Percentiles rank a stretch among this genome's conserved stretches.
Evolutionary conservation across 2,797 vertebrate species (phyloP).

Genomic region (Bovichtus variegatus): DNA sequence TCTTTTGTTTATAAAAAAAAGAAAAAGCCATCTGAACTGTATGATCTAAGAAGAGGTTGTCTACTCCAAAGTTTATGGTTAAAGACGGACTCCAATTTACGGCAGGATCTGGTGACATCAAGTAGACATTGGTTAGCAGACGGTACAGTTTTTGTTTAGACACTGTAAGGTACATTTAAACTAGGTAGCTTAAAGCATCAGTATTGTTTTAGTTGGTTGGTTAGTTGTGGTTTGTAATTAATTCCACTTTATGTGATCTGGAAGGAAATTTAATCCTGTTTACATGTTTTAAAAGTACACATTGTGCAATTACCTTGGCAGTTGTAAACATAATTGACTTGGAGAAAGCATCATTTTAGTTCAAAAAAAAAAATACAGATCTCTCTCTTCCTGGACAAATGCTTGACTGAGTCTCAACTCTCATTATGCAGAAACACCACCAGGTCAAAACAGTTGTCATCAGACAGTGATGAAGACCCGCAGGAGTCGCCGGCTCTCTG

Average conservation of each 20-base stretch:
- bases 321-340: background rate
- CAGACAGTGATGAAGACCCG: slow-evolving; percentile 18
- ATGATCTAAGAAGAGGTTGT: background rate
- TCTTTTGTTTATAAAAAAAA: background rate
- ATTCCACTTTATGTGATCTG: background rate
- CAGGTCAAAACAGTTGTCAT: background rate
- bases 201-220: background rate
- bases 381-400: background rate
- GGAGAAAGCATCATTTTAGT: background rate
- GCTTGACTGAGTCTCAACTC: background rate
- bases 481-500: background rate
- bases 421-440: slow-evolving; percentile 20
- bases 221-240: background rate
- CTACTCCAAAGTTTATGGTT: background rate
- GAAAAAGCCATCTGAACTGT: background rate
- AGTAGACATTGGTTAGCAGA: background rate
- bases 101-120: background rate
- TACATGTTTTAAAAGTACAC: background rate
- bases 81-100: background rate
- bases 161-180: background rate
- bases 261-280: background rate
- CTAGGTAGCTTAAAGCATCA: background rate
- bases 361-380: background rate
- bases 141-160: background rate
- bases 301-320: background rate